These are phyloP conservation scores for Drosophila atroscutellata DNA, from an alignment of 2,888 invertebrate genomes.

Conservation along the genomic window DNA sequence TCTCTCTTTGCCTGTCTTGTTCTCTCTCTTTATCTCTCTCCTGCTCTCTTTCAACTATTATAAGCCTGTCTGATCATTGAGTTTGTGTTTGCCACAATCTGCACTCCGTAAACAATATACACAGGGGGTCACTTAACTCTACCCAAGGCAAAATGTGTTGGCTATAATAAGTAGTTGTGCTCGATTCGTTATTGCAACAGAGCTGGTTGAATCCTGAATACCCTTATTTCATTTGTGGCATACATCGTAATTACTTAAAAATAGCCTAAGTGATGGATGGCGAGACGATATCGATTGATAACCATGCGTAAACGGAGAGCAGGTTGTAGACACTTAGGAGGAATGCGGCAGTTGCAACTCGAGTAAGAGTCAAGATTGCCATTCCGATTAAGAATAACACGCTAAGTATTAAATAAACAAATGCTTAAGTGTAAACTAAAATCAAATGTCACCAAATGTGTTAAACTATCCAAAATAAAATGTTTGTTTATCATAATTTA, in stretches of 20 bases:
- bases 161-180: slow-evolving; percentile 3
- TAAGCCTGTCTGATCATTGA: neutral
- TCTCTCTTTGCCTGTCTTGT: neutral
- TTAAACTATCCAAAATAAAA: no score
- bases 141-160: slow-evolving; percentile 7
- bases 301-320: no score
- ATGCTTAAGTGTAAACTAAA: neutral
- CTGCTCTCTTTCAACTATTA: neutral
- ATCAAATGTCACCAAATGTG: neutral
- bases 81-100: neutral
- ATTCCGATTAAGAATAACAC: neutral
- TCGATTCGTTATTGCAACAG: neutral
- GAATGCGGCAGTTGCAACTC: neutral
- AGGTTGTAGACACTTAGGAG: neutral
- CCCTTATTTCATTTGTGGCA: neutral
- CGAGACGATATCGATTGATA: neutral
- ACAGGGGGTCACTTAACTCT: slow-evolving; percentile 7
- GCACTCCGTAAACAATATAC: neutral
- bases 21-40: neutral
- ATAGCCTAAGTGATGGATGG: no score
- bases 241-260: neutral
- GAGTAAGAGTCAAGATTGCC: neutral
- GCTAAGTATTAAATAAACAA: neutral
- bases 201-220: neutral
- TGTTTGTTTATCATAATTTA: no score